Evolutionary conservation across 1,140 invertebrate species (phyloP).

Genomic region (Zaprionus capensis): DNA sequence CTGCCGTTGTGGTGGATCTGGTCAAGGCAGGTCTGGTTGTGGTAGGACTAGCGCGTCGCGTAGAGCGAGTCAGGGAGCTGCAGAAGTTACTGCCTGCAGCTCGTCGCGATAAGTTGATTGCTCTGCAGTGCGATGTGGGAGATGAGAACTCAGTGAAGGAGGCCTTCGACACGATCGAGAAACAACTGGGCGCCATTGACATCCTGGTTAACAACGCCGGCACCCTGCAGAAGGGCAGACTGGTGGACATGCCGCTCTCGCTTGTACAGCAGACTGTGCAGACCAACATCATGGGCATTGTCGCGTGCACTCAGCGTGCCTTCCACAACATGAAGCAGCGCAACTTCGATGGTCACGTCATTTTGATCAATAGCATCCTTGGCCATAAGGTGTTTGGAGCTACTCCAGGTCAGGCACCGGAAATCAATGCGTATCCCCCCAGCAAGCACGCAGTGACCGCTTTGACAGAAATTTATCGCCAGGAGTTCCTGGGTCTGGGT

Average conservation of each 20-base stretch:
- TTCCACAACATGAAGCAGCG: conserved; percentile 88
- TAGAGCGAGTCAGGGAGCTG: conserved; percentile 86
- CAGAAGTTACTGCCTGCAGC: conserved; percentile 51
- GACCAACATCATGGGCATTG: conserved; percentile 89
- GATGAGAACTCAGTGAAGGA: conserved; percentile 88
- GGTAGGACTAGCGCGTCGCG: conserved; percentile 88
- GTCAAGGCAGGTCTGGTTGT: conserved; percentile 88
- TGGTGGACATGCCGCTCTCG: conserved; percentile 75
- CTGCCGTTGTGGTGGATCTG: conserved; percentile 86
- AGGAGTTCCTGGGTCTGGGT: conserved; percentile 87
- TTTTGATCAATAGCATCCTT: conserved; percentile 88
- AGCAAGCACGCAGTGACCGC: conserved; percentile 90
- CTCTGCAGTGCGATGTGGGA: conserved; percentile 88
- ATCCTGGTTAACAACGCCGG: conserved; percentile 92
- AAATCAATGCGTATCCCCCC: conserved; percentile 86
- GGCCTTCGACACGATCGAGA: conserved; percentile 88
- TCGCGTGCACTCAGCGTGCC: conserved; percentile 88
- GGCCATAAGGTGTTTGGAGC: conserved; percentile 85
- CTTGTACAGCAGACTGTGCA: conserved; percentile 86
- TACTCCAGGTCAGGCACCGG: conserved; percentile 62
- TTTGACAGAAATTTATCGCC: conserved; percentile 87
- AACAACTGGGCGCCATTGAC: conserved; percentile 87
- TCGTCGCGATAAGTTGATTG: conserved; percentile 81
- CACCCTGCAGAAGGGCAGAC: conserved; percentile 79
- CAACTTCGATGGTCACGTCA: conserved; percentile 88